Conservation (phyloP, 2,888 invertebrate species). For the Andrena bicolor region DNA sequence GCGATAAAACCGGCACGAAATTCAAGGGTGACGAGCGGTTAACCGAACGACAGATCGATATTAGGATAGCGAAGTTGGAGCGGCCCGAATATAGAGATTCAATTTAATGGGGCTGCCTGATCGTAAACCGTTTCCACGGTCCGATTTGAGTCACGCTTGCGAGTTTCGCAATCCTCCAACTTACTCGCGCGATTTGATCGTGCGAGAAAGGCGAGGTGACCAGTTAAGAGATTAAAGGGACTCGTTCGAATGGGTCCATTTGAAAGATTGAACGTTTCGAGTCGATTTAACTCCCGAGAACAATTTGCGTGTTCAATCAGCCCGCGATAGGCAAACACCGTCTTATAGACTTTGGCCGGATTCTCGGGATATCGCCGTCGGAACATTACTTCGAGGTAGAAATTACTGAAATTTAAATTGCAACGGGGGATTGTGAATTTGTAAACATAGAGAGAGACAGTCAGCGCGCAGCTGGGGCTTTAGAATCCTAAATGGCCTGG, state of each 20-base stretch:
- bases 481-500: conserved; percentile 18
- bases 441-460: no score
- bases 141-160: conserved; percentile 70
- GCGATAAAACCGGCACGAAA: conserved; percentile 26
- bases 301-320: conserved; percentile 7
- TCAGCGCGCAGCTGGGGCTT: not conserved
- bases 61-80: conserved; percentile 53
- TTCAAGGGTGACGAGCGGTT: conserved; percentile 26
- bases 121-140: conserved; percentile 69
- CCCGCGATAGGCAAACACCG: conserved; percentile 7
- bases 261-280: conserved; percentile 47
- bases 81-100: conserved; percentile 67
- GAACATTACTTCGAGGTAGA: not conserved
- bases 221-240: conserved; percentile 65
- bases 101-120: conserved; percentile 66
- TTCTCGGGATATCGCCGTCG: not conserved
- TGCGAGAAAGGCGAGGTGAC: conserved; percentile 44
- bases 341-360: not conserved
- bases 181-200: conserved; percentile 57
- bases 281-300: conserved; percentile 21
- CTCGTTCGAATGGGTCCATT: conserved; percentile 41
- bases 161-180: conserved; percentile 60
- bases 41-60: conserved; percentile 42
- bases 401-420: not conserved
- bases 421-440: not conserved